Percentiles rank a stretch among this genome's conserved stretches.
Evolutionary conservation across 2,113 vertebrate genomes (phyloP).

Genomic region (Ctenomys sociabilis): DNA sequence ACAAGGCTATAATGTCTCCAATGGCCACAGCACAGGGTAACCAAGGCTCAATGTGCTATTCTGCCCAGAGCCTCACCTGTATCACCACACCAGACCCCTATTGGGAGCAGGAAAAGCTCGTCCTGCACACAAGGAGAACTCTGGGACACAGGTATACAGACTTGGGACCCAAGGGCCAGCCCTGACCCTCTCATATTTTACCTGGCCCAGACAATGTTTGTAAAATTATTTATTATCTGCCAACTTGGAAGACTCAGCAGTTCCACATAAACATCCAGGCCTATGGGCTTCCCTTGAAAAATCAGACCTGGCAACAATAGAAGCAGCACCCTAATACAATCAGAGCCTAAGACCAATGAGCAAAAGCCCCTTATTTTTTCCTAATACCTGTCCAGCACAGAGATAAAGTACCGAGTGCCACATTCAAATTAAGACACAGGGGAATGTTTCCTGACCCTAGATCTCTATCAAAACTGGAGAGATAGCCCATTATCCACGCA

Average conservation of each 20-base stretch:
- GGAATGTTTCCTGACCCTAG: neutral
- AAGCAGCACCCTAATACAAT: neutral
- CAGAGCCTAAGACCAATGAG: neutral
- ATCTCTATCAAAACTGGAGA: neutral
- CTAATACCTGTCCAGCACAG: accelerated
- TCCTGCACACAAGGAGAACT: neutral
- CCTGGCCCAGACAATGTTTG: neutral
- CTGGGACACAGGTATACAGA: neutral
- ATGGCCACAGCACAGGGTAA: neutral
- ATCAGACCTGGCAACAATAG: neutral
- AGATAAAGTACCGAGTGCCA: neutral
- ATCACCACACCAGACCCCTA: neutral
- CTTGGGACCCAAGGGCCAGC: neutral
- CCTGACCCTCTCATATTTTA: neutral
- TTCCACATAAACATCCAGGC: conserved; percentile 38
- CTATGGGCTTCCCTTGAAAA: neutral
- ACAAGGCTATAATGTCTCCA: neutral
- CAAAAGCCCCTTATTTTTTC: neutral
- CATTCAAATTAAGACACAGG: neutral
- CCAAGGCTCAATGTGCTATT: neutral
- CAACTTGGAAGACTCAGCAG: conserved; percentile 47
- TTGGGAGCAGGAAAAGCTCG: neutral
- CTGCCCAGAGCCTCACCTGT: neutral
- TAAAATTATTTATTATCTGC: neutral
- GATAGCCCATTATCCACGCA: neutral